Evolutionary conservation across 2,797 vertebrate species (phyloP).

Genomic region (Perodicticus potto): DNA sequence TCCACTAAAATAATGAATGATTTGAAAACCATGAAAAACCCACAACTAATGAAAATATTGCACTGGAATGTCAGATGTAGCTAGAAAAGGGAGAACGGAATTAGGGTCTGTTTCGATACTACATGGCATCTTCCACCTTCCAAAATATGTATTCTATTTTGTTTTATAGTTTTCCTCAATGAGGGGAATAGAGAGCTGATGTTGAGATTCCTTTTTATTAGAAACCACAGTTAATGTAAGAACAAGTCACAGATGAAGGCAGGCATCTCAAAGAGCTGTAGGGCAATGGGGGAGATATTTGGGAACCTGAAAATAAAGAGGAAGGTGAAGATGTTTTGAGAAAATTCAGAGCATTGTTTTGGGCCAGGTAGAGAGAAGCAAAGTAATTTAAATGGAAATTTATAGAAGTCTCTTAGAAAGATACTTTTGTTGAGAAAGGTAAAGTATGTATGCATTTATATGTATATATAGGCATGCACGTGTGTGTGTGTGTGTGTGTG

Average conservation of each 20-base stretch:
- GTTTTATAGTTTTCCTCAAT: not conserved
- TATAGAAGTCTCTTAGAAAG: not conserved
- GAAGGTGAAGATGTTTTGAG: not conserved
- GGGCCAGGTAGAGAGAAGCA: not conserved
- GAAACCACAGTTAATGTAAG: constrained; percentile 30
- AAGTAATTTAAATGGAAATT: not conserved
- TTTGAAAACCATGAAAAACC: not conserved
- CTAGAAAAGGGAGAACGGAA: not conserved
- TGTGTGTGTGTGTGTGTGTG: not conserved
- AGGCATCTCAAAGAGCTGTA: not conserved
- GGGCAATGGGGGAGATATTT: not conserved
- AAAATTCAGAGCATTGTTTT: not conserved
- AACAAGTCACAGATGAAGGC: not conserved
- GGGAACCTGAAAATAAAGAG: not conserved
- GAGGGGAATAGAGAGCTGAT: not conserved
- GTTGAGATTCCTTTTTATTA: not conserved
- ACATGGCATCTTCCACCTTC: not conserved
- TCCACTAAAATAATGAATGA: not conserved
- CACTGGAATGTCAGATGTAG: not conserved
- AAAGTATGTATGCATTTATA: not conserved
- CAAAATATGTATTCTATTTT: not conserved
- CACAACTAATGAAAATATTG: not conserved
- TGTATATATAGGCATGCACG: not conserved
- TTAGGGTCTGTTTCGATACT: not conserved
- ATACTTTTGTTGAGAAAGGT: not conserved